Conservation (phyloP, 2,113 vertebrate species). For the Tonatia bakeri region DNA sequence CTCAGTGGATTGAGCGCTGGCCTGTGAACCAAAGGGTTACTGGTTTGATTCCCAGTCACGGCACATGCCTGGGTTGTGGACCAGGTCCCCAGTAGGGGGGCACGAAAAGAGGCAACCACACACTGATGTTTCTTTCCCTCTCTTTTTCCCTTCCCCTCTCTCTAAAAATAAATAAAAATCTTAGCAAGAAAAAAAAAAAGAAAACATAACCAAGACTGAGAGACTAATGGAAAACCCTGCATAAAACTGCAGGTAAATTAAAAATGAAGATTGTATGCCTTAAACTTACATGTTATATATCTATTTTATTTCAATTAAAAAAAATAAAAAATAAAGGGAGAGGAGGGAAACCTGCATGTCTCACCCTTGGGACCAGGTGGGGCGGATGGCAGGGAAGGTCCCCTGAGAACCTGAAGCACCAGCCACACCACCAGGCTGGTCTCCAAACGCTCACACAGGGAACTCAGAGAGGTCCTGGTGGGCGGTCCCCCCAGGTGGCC, state of each 20-base stretch:
- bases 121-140: too few relatives aligned
- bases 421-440: not conserved
- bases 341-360: not conserved
- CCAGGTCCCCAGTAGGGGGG: too few relatives aligned
- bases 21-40: too few relatives aligned
- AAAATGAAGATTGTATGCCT: not conserved
- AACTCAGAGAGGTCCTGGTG: not conserved
- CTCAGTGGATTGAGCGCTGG: too few relatives aligned
- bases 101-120: too few relatives aligned
- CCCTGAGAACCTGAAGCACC: not conserved
- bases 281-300: not conserved
- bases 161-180: too few relatives aligned
- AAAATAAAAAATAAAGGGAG: not conserved
- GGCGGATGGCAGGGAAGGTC: too few relatives aligned
- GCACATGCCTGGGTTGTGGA: too few relatives aligned
- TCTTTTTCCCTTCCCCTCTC: too few relatives aligned
- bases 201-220: not conserved
- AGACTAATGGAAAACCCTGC: not conserved
- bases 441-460: not conserved
- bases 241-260: not conserved
- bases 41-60: too few relatives aligned
- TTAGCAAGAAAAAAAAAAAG: too few relatives aligned
- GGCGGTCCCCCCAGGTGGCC: not conserved
- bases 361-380: not conserved
- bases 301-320: not conserved